A percentile compares a stretch with the other conserved stretches of the same genome.
Evolutionary conservation across 2,888 invertebrate genomes (phyloP).

Genomic region (Cephus runcator): DNA sequence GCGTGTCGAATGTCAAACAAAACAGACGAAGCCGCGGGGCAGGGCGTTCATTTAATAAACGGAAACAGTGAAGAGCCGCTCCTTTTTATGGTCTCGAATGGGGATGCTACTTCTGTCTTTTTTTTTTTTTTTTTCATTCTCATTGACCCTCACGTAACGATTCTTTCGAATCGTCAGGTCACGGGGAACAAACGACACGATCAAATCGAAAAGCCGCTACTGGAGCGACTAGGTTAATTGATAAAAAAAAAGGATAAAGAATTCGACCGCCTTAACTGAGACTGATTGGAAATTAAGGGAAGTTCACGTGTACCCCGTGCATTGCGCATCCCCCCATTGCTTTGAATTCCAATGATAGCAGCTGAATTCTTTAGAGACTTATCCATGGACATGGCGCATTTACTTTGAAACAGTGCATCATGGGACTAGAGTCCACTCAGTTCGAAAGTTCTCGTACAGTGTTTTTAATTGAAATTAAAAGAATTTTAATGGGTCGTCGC

Average conservation of each 20-base stretch:
- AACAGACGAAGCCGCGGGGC: conserved; percentile 15
- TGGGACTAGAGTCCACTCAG: background rate
- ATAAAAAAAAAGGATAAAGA: background rate
- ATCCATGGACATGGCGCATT: background rate
- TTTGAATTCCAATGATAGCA: background rate
- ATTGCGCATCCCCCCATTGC: background rate
- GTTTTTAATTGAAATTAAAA: background rate
- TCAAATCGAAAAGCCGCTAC: conserved; percentile 5
- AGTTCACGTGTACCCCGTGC: background rate
- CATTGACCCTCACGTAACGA: conserved; percentile 1
- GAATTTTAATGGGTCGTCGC: background rate
- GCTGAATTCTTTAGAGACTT: background rate
- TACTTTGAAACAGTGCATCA: background rate
- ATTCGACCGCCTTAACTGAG: conserved; percentile 6
- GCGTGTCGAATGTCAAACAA: conserved; percentile 24
- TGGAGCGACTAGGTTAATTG: background rate
- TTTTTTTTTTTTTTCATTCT: background rate
- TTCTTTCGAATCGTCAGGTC: conserved; percentile 2
- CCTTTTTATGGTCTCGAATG: conserved; percentile 8
- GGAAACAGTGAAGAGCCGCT: conserved; percentile 16
- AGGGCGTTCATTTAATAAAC: conserved; percentile 22
- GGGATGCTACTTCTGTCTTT: conserved; percentile 1
- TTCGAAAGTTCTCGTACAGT: background rate
- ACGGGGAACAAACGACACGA: background rate
- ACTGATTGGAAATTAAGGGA: conserved; percentile 9